Conservation (phyloP, 2,113 vertebrate species). For the Mormyrus lacerda region DNA sequence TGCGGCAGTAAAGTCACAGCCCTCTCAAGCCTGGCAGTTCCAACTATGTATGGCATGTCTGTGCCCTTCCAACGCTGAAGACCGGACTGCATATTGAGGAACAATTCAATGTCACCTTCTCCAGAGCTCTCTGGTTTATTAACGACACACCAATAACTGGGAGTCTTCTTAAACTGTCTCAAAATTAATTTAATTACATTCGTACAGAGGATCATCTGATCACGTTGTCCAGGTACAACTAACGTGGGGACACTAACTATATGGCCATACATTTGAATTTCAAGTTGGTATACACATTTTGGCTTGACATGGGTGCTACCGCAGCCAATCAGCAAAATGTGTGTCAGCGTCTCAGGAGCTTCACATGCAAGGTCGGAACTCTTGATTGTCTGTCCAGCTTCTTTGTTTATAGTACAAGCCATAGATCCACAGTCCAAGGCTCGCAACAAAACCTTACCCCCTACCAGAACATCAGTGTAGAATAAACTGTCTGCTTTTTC, state of each 20-base stretch:
- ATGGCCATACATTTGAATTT: neutral
- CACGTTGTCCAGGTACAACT: neutral
- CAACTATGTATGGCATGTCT: neutral
- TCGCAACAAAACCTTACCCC: too few species aligned
- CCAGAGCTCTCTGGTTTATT: neutral
- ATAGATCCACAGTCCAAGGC: too few species aligned
- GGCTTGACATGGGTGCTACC: too few species aligned
- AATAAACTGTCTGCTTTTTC: too few species aligned
- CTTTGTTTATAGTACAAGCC: too few species aligned
- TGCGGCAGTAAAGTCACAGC: constrained; percentile 21
- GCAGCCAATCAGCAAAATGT: too few species aligned
- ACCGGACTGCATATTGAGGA: constrained; percentile 12
- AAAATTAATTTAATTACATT: neutral
- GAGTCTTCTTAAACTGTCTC: neutral
- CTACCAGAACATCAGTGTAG: too few species aligned
- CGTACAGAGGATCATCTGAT: neutral
- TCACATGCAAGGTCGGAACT: too few species aligned
- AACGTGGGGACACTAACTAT: neutral
- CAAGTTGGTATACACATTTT: too few species aligned
- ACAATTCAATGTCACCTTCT: neutral
- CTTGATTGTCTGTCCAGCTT: too few species aligned
- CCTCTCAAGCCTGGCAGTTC: constrained; percentile 8
- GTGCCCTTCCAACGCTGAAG: constrained; percentile 15
- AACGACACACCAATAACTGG: neutral
- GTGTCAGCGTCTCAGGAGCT: too few species aligned